Evolutionary conservation across 2,888 invertebrate species (phyloP).

Genomic region (Loripinus fragilis): DNA sequence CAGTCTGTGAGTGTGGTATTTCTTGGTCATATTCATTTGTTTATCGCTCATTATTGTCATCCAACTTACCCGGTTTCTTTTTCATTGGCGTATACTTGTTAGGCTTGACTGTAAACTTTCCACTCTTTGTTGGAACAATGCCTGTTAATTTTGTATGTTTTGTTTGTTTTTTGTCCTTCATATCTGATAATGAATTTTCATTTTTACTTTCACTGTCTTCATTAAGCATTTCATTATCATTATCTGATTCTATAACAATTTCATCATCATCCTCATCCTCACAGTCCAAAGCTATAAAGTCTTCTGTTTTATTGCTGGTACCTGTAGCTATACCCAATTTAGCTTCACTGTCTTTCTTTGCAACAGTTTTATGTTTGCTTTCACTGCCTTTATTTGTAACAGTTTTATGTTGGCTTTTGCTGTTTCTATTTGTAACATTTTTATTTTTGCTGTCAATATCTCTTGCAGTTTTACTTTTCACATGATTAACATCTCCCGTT

Average conservation of each 20-base stretch:
- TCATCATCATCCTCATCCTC: neutral
- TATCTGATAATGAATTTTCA: neutral
- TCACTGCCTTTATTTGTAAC: neutral
- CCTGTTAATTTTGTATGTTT: conserved; percentile 21
- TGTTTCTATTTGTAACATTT: neutral
- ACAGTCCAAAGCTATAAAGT: neutral
- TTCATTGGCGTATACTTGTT: neutral
- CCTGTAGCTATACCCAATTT: neutral
- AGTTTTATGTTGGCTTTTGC: neutral
- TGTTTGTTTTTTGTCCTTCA: neutral
- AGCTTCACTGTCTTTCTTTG: neutral
- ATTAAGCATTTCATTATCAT: conserved; percentile 21
- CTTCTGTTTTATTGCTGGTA: conserved; percentile 9
- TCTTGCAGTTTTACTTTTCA: neutral
- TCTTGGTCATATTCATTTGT: too few relatives aligned
- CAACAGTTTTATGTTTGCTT: neutral
- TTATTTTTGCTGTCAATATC: neutral
- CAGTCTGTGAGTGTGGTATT: too few relatives aligned
- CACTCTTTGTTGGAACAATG: conserved; percentile 46
- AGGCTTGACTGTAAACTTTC: conserved; percentile 40
- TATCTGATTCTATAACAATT: neutral
- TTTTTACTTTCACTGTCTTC: neutral
- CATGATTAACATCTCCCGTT: neutral
- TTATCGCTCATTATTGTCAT: too few relatives aligned
- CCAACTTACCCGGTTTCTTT: conserved; percentile 15